These are phyloP conservation scores for Philereme vetulata DNA, from an alignment of 2,888 invertebrate genomes.

Conservation along the genomic window DNA sequence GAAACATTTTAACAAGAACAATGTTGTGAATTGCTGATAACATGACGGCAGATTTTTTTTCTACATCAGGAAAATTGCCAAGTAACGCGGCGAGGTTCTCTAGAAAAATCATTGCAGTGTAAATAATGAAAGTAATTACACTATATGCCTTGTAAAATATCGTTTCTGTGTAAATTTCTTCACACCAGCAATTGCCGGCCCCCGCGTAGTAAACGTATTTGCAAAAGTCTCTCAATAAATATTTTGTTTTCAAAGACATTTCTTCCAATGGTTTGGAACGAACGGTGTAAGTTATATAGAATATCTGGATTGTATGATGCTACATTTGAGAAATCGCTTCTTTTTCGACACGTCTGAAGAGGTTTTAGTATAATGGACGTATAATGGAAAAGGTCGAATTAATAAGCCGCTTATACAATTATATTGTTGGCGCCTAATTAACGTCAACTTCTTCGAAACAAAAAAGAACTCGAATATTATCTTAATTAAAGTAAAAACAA, in stretches of 20 bases:
- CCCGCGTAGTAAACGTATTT: conserved; percentile 69
- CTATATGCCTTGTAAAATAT: conserved; percentile 57
- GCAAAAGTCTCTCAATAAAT: conserved; percentile 59
- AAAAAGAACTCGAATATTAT: conserved; percentile 25
- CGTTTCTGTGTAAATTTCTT: conserved; percentile 58
- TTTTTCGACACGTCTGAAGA: conserved; percentile 21
- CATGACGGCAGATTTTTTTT: conserved; percentile 74
- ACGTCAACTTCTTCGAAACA: conserved; percentile 29
- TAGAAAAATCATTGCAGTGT: conserved; percentile 67
- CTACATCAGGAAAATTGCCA: conserved; percentile 67
- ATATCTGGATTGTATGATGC: conserved; percentile 24
- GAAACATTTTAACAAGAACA: conserved; percentile 68
- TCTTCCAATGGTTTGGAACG: conserved; percentile 30
- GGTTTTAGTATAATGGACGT: conserved; percentile 6
- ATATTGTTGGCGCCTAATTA: conserved; percentile 25
- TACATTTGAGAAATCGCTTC: conserved; percentile 11
- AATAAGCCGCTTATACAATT: conserved; percentile 8
- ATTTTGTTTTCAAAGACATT: conserved; percentile 60
- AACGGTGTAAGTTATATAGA: conserved; percentile 24
- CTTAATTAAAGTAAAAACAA: conserved; percentile 28
- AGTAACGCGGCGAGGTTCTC: conserved; percentile 70
- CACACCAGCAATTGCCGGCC: conserved; percentile 68
- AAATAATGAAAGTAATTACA: conserved; percentile 59
- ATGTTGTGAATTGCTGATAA: conserved; percentile 73
- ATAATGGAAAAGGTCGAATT: conserved; percentile 4